Conservation (phyloP, 2,797 vertebrate species). For the Leuciscus waleckii region DNA sequence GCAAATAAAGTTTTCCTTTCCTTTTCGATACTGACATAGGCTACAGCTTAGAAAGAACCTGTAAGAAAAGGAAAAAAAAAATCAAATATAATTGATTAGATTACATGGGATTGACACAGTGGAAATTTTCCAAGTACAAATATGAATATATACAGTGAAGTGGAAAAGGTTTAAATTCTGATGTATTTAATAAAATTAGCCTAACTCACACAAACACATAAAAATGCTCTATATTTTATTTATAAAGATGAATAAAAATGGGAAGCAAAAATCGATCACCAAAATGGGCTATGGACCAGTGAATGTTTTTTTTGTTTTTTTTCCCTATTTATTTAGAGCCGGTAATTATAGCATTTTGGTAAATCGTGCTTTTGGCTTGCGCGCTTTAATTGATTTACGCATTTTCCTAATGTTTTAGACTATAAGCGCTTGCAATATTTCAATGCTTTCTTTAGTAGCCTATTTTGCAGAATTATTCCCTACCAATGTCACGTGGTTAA, state of each 20-base stretch:
- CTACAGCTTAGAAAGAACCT: slow-evolving; percentile 2
- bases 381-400: neutral
- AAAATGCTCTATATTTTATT: no score
- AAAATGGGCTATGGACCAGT: neutral
- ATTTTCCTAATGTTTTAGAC: neutral
- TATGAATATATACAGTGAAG: neutral
- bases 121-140: neutral
- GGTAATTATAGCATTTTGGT: neutral
- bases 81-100: slow-evolving; percentile 1
- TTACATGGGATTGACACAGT: neutral
- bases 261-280: no score
- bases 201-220: neutral
- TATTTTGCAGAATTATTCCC: neutral
- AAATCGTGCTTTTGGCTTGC: neutral
- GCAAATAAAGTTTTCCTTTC: neutral
- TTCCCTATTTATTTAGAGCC: neutral
- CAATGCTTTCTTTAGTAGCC: neutral
- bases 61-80: neutral
- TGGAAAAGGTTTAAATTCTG: neutral
- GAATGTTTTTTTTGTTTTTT: neutral
- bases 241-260: no score
- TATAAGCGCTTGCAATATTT: neutral
- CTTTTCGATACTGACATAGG: neutral
- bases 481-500: neutral
- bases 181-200: neutral